Evolutionary conservation across 92 coral and sea anemone genomes (phyloP), one percentile per base, ranked within the genome.

Genomic region (Parazoanthus darwini): DNA sequence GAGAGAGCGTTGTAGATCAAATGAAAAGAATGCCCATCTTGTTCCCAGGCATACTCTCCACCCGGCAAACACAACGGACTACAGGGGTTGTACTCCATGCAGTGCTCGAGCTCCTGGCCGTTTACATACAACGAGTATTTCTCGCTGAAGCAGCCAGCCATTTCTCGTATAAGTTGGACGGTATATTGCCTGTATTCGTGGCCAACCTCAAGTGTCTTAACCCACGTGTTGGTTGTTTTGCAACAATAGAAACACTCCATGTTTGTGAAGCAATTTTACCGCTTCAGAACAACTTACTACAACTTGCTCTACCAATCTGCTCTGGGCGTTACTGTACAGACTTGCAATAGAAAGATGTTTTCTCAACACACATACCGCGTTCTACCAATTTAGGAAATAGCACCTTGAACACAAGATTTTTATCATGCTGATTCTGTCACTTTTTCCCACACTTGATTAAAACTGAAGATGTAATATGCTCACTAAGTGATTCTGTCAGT

Each of bases 51-150:
- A 54, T 91, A 93, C 23, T 77, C 58, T 6, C 96, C 96, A 1
- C 96, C 93, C 4, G 80, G 81, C n/a, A 91, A 91, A 51, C 96
- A 93, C 37, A 93, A 56, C 15, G 96, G 96, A 65, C 96, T 93
- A 25, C 91, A 93, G 13, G 89, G 88, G 43, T 93, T 93, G 87
- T 86, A 87, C 16, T 85, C 43, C 36, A 93, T 78, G n/a, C 20
- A 37, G 42, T 93, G 87, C 72, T 81, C 79, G 22, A 90, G 86
- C 81, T 91, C 92, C 37, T 86, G 90, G n/a, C 87, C 90, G 63
- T 93, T 92, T 13, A 91, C 92, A 43, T 81, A 91, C 46, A 93
- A 72, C 65, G 92, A 71, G 88, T 91, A 93, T 22, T 78, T 88
- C 86, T 91, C 93, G 42, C 56, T 67, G 38, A 89, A 88, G 79